Conservation (phyloP, 2,797 vertebrate species). For the Rhyacichthys aspro region DNA sequence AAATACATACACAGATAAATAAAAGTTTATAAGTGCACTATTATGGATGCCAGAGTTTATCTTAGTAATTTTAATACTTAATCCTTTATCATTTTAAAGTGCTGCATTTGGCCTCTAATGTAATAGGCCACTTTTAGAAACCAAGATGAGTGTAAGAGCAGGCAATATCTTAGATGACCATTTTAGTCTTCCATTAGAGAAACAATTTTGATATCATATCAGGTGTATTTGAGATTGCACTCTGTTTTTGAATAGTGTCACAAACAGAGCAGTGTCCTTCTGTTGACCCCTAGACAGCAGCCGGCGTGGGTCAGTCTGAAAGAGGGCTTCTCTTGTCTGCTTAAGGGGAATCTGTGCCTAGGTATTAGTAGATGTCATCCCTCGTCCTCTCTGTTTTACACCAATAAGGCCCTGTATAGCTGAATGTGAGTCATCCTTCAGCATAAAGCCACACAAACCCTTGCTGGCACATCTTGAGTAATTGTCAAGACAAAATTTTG, state of each 20-base stretch:
- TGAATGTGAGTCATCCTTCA: slow-evolving; percentile 55
- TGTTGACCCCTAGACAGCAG: slow-evolving; percentile 35
- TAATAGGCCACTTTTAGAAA: slow-evolving; percentile 48
- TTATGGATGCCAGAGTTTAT: slow-evolving; percentile 20
- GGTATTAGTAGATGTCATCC: slow-evolving; percentile 34
- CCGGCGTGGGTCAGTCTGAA: slow-evolving; percentile 25
- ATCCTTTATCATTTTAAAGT: slow-evolving; percentile 51
- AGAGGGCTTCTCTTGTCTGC: slow-evolving; percentile 29
- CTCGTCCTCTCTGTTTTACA: slow-evolving; percentile 49
- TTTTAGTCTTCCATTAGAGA: slow-evolving; percentile 61
- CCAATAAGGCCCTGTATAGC: slow-evolving; percentile 46
- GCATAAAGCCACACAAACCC: slow-evolving; percentile 55
- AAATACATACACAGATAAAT: too few species aligned
- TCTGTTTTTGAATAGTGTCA: slow-evolving; percentile 44
- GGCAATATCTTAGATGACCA: slow-evolving; percentile 46
- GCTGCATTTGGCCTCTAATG: slow-evolving; percentile 43
- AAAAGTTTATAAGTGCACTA: slow-evolving; percentile 21
- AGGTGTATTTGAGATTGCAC: slow-evolving; percentile 62
- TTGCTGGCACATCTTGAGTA: slow-evolving; percentile 48
- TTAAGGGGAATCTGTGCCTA: slow-evolving; percentile 26
- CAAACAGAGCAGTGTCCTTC: slow-evolving; percentile 9
- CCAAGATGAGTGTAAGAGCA: slow-evolving; percentile 43
- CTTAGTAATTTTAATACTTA: slow-evolving; percentile 27
- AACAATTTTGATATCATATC: slow-evolving; percentile 65
- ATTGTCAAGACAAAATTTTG: slow-evolving; percentile 52